phyloP scores from a whole-genome alignment of 30 jellyfish, hydroid and myxozoan species.

The Mastigias papua region DNA sequence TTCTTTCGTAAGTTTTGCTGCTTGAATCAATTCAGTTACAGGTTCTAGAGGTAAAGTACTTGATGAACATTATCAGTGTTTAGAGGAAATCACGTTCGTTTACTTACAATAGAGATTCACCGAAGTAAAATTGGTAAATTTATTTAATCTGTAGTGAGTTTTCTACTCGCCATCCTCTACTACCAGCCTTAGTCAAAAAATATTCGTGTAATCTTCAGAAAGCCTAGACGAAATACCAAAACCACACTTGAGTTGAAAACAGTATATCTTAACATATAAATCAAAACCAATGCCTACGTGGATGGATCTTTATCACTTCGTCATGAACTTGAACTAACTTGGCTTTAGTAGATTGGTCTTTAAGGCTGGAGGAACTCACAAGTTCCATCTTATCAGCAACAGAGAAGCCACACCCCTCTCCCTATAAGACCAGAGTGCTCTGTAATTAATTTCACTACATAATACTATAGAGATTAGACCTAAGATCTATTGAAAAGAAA shows the following conservation, averaged over 20 bases:
- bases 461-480: too few relatives aligned
- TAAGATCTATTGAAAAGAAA: background rate
- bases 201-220: too few relatives aligned
- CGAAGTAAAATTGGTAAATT: too few relatives aligned
- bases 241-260: background rate
- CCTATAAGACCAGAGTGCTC: slow-evolving; percentile 15
- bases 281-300: slow-evolving; percentile 1
- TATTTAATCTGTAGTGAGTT: too few relatives aligned
- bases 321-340: slow-evolving; percentile 37
- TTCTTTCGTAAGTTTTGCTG: slow-evolving; percentile 29
- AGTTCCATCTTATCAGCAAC: slow-evolving; percentile 51
- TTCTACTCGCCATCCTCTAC: too few relatives aligned
- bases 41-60: slow-evolving; percentile 11
- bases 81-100: background rate
- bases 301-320: background rate
- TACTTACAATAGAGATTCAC: background rate
- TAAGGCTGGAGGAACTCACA: slow-evolving; percentile 32
- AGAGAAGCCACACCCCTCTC: slow-evolving; percentile 32
- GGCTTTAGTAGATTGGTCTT: background rate
- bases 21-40: slow-evolving; percentile 38
- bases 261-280: background rate
- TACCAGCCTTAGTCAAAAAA: too few relatives aligned
- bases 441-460: background rate
- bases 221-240: background rate
- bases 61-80: background rate